A percentile compares a stretch with the other conserved stretches of the same genome.
phyloP scores from a whole-genome alignment of 2,888 invertebrate species.

The Amphipyra tragopoginis region DNA sequence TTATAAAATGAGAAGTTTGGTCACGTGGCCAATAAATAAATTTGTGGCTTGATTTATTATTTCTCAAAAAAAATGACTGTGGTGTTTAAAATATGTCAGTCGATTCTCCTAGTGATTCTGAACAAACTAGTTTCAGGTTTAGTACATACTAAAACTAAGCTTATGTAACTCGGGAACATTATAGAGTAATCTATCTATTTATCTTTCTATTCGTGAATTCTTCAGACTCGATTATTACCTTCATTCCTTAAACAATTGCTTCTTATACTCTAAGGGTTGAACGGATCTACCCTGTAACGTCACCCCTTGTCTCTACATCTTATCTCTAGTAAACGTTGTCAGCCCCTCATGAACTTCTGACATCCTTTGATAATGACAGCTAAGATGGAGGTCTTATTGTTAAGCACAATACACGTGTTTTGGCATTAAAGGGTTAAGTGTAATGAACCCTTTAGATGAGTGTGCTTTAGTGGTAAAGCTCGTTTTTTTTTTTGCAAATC shows the following conservation, averaged over 20 bases:
- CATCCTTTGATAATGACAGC: slow-evolving; percentile 46
- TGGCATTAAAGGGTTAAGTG: slow-evolving; percentile 33
- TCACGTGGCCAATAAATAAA: too few species aligned
- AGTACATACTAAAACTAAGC: too few species aligned
- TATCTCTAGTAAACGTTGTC: slow-evolving; percentile 39
- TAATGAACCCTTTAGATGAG: slow-evolving; percentile 25
- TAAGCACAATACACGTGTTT: slow-evolving; percentile 37
- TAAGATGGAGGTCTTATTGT: slow-evolving; percentile 49
- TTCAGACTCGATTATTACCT: background rate
- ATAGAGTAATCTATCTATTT: too few species aligned
- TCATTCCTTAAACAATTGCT: slow-evolving; percentile 2
- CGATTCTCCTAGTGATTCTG: too few species aligned
- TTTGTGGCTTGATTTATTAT: too few species aligned
- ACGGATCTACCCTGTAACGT: slow-evolving; percentile 13
- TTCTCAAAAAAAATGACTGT: too few species aligned
- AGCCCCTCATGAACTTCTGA: slow-evolving; percentile 47
- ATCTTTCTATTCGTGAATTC: too few species aligned
- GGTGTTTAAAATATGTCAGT: too few species aligned
- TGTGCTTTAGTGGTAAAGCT: slow-evolving; percentile 3
- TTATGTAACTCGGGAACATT: too few species aligned
- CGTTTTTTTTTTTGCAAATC: background rate
- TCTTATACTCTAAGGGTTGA: slow-evolving; percentile 20
- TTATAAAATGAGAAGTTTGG: too few species aligned
- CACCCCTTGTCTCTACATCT: slow-evolving; percentile 30
- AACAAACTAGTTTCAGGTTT: too few species aligned